Evolutionary conservation across 2,113 vertebrate genomes (phyloP), one percentile per base, ranked within the genome.

Genomic region (Sisor rabdophorus): DNA sequence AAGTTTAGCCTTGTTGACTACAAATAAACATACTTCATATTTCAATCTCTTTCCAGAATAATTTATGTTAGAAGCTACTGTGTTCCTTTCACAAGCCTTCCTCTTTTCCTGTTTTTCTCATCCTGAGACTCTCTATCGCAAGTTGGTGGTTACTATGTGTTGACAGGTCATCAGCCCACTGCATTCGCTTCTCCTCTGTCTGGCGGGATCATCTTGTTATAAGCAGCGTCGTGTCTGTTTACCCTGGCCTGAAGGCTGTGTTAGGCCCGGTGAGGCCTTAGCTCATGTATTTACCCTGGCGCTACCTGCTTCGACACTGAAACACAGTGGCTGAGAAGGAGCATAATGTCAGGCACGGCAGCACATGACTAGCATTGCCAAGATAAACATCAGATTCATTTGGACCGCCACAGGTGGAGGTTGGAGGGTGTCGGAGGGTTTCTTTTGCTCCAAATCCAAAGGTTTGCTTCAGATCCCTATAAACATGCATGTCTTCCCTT

Each of bases 241-340:
- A 80, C 71, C 40, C 81, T 81, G 79, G 77, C 76, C 69, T 40
- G 59, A 32, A 47, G 76, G 65, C 65, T 59, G 10, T 58, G 74
- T 80, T 67, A 79, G 81, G 32, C 22, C 67, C 77, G 59, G 61
- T 16, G 44, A 80, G 79, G 47, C 7, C 80, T 92, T 88, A 91
- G 85, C 79, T 92, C 87, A 91, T 91, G 85, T 87, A 86, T 90
- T 92, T 90, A 90, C 81, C 77, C 87, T 90, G 90, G 90, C 85
- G 32, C 83, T 81, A 64, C 54, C 75, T 44, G 40, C 63, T 64
- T 58, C 11, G 74, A 44, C 30, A 65, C 86, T 83, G 80, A 75
- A 82, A 84, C 84, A 86, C 87, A 80, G 87, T 84, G 87, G 85
- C 86, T 85, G 75, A 1, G 59, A 81, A 77, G 28, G 78, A 87